These are phyloP conservation scores for Mandrillus leucophaeus DNA, from an alignment of 2,113 vertebrate genomes.

Conservation along the genomic window DNA sequence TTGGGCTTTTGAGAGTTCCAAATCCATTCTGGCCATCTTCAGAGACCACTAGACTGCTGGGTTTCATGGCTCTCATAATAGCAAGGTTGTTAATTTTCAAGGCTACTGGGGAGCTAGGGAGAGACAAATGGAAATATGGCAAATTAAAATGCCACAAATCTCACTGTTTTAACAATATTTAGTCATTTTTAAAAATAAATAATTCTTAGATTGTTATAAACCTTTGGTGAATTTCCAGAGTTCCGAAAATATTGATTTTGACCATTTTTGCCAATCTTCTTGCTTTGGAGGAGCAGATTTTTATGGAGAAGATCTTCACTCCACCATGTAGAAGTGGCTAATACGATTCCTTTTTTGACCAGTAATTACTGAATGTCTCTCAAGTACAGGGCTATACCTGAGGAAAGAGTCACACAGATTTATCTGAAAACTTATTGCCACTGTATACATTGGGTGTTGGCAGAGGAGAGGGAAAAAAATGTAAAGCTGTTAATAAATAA, in stretches of 20 bases:
- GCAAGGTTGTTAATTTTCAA: neutral
- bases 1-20: neutral
- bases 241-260: neutral
- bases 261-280: neutral
- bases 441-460: neutral
- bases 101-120: neutral
- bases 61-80: neutral
- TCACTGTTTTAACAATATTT: neutral
- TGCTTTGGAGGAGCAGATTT: neutral
- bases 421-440: neutral
- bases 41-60: neutral
- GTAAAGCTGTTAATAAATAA: neutral
- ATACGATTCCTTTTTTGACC: neutral
- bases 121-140: neutral
- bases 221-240: neutral
- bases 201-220: neutral
- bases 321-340: neutral
- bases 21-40: neutral
- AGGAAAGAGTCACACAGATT: neutral
- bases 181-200: neutral
- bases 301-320: neutral
- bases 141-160: neutral
- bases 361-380: neutral
- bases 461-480: neutral
- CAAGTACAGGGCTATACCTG: neutral